Percentiles rank a stretch among this genome's conserved stretches.
Conservation (phyloP, 1,140 invertebrate genomes). For the Parapsyche elsis region DNA sequence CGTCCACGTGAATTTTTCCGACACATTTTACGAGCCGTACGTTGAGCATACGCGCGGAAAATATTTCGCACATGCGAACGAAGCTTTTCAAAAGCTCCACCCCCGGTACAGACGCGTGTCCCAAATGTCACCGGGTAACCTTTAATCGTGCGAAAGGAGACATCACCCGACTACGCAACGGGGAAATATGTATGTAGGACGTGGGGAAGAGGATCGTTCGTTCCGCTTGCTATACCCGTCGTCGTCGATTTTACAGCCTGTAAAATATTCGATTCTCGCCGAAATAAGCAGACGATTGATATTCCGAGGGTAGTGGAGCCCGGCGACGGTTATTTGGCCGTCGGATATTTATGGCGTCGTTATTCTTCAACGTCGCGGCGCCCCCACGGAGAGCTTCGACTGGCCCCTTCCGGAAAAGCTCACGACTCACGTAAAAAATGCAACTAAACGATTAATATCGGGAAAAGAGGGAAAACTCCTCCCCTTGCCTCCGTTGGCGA, state of each 20-base stretch:
- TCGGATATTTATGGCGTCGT: conserved; percentile 32
- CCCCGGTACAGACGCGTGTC: neutral
- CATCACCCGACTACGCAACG: too few species aligned
- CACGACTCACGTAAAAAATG: neutral
- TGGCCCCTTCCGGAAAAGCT: neutral
- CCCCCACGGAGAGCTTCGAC: neutral
- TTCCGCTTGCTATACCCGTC: too few species aligned
- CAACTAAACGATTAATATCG: conserved; percentile 2
- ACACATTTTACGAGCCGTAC: neutral
- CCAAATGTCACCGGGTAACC: conserved; percentile 35
- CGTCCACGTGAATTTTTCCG: too few species aligned
- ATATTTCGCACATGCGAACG: neutral
- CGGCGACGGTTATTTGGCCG: neutral
- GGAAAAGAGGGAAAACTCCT: neutral
- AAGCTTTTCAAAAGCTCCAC: neutral
- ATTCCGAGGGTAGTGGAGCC: neutral
- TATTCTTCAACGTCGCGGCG: conserved; percentile 21
- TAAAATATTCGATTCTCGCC: conserved; percentile 37
- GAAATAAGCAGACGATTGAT: conserved; percentile 33
- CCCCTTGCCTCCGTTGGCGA: too few species aligned
- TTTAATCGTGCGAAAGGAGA: conserved; percentile 25
- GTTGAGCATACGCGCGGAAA: neutral
- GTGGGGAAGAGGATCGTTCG: neutral
- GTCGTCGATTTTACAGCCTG: conserved; percentile 10
- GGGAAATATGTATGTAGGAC: too few species aligned